These are phyloP conservation scores for Arion vulgaris DNA, from an alignment of 1,140 invertebrate genomes.

Conservation along the genomic window DNA sequence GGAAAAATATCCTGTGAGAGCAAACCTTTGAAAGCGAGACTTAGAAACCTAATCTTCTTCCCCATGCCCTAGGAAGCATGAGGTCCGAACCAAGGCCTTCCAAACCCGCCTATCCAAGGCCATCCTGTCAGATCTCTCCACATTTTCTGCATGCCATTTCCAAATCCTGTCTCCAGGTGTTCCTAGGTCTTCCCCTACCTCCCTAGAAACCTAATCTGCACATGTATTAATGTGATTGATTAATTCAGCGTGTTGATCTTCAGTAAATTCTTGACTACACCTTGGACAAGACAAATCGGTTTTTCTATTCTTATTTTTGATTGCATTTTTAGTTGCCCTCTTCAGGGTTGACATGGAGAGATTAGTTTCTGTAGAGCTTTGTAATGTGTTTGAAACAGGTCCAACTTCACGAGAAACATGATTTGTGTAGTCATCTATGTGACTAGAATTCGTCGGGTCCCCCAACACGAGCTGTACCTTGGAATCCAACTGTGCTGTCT, in stretches of 20 bases:
- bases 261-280: conserved; percentile 36
- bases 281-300: conserved; percentile 31
- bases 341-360: conserved; percentile 3
- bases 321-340: background rate
- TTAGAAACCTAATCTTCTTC: too few species aligned
- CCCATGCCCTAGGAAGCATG: too few species aligned
- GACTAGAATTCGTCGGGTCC: background rate
- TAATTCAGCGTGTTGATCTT: conserved; percentile 18
- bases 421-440: background rate
- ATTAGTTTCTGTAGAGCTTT: background rate
- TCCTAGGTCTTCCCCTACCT: too few species aligned
- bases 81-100: too few species aligned
- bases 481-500: background rate
- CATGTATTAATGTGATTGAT: conserved; percentile 36
- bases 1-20: too few species aligned
- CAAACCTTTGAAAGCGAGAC: too few species aligned
- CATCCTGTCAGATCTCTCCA: too few species aligned
- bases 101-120: too few species aligned
- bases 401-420: background rate
- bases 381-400: background rate
- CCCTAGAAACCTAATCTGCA: conserved; percentile 31
- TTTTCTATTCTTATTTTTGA: background rate
- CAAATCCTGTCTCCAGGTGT: too few species aligned
- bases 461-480: background rate
- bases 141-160: too few species aligned